These are phyloP conservation scores for Leucopsar rothschildi DNA, from an alignment of 2,113 vertebrate genomes.

Conservation along the genomic window DNA sequence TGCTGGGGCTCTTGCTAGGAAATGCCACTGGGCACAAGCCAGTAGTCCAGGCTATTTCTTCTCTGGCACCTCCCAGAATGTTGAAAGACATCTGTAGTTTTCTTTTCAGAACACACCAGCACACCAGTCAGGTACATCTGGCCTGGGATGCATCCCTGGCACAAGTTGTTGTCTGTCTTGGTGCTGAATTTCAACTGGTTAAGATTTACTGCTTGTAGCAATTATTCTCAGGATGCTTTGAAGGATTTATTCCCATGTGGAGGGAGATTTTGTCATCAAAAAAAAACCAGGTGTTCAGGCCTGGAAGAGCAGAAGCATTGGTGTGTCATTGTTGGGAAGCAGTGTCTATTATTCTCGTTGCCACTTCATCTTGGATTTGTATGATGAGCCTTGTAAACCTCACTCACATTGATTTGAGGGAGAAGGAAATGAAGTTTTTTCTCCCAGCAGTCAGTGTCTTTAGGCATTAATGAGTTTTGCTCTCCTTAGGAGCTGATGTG, in stretches of 20 bases:
- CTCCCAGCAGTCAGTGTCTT: rapidly evolving
- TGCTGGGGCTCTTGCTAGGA: neutral
- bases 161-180: neutral
- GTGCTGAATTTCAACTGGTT: neutral
- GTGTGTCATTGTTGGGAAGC: rapidly evolving
- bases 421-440: neutral
- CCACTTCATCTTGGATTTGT: neutral
- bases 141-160: neutral
- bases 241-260: rapidly evolving
- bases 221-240: neutral
- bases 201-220: too few species aligned
- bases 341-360: rapidly evolving
- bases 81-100: neutral
- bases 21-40: neutral
- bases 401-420: rapidly evolving
- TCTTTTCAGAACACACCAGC: neutral
- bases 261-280: neutral
- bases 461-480: neutral
- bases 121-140: neutral
- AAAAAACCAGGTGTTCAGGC: too few species aligned
- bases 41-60: neutral
- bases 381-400: neutral
- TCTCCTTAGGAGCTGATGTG: neutral
- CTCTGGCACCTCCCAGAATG: neutral
- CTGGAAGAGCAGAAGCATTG: neutral